These are phyloP conservation scores for Gadopsis marmoratus DNA, from an alignment of 2,797 vertebrate genomes.

Conservation along the genomic window DNA sequence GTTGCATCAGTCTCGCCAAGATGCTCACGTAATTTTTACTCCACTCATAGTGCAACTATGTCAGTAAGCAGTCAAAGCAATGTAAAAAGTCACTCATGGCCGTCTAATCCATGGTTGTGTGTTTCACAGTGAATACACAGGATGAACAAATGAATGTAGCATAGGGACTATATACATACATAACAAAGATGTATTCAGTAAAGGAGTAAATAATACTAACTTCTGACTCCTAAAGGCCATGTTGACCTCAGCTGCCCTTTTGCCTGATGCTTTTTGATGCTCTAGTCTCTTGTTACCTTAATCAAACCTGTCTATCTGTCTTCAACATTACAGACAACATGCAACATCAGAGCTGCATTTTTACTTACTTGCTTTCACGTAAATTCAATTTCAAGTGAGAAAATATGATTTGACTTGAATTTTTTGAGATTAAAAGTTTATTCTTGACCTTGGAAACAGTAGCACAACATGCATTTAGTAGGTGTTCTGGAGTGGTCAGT, in stretches of 20 bases:
- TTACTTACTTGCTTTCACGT: not conserved
- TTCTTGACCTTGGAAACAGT: not conserved
- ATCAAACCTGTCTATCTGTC: slow-evolving; percentile 6
- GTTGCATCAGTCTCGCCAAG: not conserved
- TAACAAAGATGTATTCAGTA: not conserved
- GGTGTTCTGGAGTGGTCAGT: no score
- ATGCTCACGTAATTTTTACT: not conserved
- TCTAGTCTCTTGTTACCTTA: not conserved
- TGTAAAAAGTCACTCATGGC: not conserved
- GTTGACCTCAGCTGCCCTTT: slow-evolving; percentile 8
- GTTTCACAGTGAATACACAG: no score
- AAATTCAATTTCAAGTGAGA: not conserved
- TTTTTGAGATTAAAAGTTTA: not conserved
- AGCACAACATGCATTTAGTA: no score
- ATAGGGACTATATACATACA: not conserved
- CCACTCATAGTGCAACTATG: slow-evolving; percentile 5
- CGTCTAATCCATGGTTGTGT: not conserved
- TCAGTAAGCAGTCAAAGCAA: slow-evolving; percentile 2
- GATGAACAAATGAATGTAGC: no score
- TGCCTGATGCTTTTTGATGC: not conserved
- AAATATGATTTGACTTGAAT: not conserved
- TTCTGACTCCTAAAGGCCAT: no score
- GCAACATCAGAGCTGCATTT: not conserved
- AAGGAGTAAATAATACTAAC: no score
- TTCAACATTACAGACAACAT: not conserved